These are phyloP conservation scores for Calliopum simillimum DNA, from an alignment of 2,888 invertebrate species.

Conservation along the genomic window DNA sequence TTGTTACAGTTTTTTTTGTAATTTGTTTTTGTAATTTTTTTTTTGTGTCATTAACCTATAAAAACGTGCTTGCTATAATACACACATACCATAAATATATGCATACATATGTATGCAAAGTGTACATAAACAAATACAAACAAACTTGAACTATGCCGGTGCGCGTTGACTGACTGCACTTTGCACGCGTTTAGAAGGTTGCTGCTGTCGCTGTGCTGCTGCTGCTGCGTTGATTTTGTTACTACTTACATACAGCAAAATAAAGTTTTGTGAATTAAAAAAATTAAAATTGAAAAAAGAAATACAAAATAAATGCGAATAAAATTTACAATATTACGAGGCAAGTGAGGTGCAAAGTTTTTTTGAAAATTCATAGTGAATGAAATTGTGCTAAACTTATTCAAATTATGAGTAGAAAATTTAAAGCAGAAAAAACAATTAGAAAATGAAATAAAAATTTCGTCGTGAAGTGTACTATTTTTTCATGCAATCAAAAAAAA, in stretches of 20 bases:
- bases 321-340: neutral
- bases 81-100: slow-evolving; percentile 30
- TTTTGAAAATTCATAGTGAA: neutral
- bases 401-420: neutral
- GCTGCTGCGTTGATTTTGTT: no score
- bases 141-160: slow-evolving; percentile 26
- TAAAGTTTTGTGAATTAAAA: neutral
- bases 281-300: no score
- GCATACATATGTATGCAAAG: no score
- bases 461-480: no score
- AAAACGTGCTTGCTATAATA: slow-evolving; percentile 57
- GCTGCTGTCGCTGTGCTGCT: neutral
- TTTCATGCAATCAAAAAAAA: neutral
- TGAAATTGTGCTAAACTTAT: neutral
- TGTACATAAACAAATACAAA: slow-evolving; percentile 9
- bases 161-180: neutral
- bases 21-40: slow-evolving; percentile 24
- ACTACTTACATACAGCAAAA: neutral
- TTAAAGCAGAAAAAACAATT: neutral
- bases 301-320: neutral
- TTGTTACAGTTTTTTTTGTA: slow-evolving; percentile 9
- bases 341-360: neutral
- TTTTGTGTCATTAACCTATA: slow-evolving; percentile 64
- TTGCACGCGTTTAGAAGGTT: neutral
- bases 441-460: no score